These are phyloP conservation scores for Thalassaphorura encarpata DNA, from an alignment of 1,140 invertebrate genomes.

Conservation along the genomic window DNA sequence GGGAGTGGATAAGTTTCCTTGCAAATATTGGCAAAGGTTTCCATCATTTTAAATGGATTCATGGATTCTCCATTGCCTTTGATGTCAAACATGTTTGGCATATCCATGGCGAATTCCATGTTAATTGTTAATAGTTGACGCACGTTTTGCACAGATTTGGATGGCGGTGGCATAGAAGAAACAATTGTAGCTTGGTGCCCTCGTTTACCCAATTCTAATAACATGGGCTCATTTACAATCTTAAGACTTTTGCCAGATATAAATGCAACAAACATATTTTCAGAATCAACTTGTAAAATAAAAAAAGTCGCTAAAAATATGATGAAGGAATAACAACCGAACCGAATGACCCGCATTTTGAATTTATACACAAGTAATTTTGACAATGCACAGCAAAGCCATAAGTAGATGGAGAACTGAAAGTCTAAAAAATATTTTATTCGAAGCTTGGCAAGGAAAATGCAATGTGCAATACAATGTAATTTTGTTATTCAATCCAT, in stretches of 20 bases:
- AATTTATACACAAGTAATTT: too few species aligned
- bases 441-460: too few species aligned
- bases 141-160: slow-evolving; percentile 31
- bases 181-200: slow-evolving; percentile 34
- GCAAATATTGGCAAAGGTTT: not conserved
- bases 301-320: too few species aligned
- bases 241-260: slow-evolving; percentile 10
- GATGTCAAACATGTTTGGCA: not conserved
- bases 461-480: too few species aligned
- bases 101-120: not conserved
- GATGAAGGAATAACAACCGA: too few species aligned
- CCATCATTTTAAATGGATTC: not conserved
- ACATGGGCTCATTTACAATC: slow-evolving; percentile 11
- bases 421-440: too few species aligned
- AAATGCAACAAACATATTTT: too few species aligned
- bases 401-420: too few species aligned
- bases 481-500: too few species aligned
- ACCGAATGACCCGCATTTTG: too few species aligned
- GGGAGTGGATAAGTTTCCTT: not conserved
- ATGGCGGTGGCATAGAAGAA: slow-evolving; percentile 37
- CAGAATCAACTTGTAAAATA: too few species aligned
- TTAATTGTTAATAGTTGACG: slow-evolving; percentile 5
- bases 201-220: slow-evolving; percentile 28
- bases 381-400: too few species aligned
- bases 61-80: not conserved